Conservation (phyloP, 1,140 invertebrate genomes). For the Leptinotarsa defecta region DNA sequence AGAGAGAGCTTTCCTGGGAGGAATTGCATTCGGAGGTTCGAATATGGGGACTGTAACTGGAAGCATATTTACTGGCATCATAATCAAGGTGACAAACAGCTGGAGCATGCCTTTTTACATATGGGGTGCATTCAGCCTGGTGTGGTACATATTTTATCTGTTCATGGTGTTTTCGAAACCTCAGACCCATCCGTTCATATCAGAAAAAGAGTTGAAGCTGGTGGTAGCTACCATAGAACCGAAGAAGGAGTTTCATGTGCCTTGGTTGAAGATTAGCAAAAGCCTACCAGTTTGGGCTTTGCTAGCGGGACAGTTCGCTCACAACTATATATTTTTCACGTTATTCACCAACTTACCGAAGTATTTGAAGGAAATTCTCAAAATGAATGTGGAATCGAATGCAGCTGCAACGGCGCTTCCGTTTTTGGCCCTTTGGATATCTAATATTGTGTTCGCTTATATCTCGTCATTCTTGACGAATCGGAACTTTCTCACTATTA, state of each 20-base stretch:
- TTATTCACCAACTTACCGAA: constrained; percentile 38
- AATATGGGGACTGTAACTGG: constrained; percentile 36
- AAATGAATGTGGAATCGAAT: constrained; percentile 32
- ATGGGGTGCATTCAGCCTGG: constrained; percentile 21
- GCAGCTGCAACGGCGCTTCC: constrained; percentile 28
- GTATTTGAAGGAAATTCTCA: constrained; percentile 39
- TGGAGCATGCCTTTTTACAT: constrained; percentile 40
- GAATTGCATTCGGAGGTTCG: constrained; percentile 30
- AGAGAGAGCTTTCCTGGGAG: constrained; percentile 32
- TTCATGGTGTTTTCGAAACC: constrained; percentile 35
- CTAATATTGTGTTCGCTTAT: constrained; percentile 16
- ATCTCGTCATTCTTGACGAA: constrained; percentile 20
- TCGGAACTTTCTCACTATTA: constrained; percentile 12
- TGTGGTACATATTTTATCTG: constrained; percentile 30
- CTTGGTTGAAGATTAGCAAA: constrained; percentile 13
- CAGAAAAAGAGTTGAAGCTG: constrained; percentile 29
- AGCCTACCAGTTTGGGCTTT: constrained; percentile 28
- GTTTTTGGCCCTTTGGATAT: constrained; percentile 36
- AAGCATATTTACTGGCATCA: constrained; percentile 32
- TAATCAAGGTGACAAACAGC: constrained; percentile 25
- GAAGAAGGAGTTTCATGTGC: constrained; percentile 8
- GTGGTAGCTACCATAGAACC: constrained; percentile 3
- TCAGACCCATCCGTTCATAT: constrained; percentile 34
- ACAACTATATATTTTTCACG: constrained; percentile 37
- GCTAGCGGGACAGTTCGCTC: constrained; percentile 32